Evolutionary conservation across 1,140 invertebrate species (phyloP).

Genomic region (Branchinecta lynchi): DNA sequence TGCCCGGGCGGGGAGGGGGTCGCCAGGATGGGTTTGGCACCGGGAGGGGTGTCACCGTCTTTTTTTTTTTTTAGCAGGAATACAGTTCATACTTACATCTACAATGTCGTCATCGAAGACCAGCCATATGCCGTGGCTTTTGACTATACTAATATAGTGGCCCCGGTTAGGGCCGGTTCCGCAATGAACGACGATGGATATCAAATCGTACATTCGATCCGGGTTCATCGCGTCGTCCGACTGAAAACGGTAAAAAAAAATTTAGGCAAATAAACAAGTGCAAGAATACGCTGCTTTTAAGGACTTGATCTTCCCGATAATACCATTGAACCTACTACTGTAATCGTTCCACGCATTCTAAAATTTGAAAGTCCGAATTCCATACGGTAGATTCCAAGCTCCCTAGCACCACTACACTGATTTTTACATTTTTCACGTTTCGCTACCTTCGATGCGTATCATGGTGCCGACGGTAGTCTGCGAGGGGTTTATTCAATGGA

Average conservation of each 20-base stretch:
- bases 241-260: constrained; percentile 37
- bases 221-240: constrained; percentile 95
- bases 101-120: constrained; percentile 99
- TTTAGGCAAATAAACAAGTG: constrained; percentile 19
- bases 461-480: neutral
- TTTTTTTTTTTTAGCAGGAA: too few species aligned
- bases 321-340: too few species aligned
- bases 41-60: too few species aligned
- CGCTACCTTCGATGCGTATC: too few species aligned
- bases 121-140: constrained; percentile 97
- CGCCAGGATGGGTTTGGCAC: too few species aligned
- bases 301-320: too few species aligned
- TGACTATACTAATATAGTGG: constrained; percentile 99
- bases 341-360: too few species aligned
- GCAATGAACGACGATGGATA: constrained; percentile 98
- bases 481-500: too few species aligned
- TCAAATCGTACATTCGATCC: constrained; percentile 91
- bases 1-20: too few species aligned
- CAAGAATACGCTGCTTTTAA: neutral
- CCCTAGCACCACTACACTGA: constrained; percentile 6
- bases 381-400: constrained; percentile 12
- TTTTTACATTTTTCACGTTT: too few species aligned
- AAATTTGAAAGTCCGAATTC: neutral
- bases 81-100: constrained; percentile 81
- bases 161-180: constrained; percentile 96